A percentile compares a stretch with the other conserved stretches of the same genome.
phyloP scores from a whole-genome alignment of 2,113 vertebrate species.

The Glaucidium brasilianum region DNA sequence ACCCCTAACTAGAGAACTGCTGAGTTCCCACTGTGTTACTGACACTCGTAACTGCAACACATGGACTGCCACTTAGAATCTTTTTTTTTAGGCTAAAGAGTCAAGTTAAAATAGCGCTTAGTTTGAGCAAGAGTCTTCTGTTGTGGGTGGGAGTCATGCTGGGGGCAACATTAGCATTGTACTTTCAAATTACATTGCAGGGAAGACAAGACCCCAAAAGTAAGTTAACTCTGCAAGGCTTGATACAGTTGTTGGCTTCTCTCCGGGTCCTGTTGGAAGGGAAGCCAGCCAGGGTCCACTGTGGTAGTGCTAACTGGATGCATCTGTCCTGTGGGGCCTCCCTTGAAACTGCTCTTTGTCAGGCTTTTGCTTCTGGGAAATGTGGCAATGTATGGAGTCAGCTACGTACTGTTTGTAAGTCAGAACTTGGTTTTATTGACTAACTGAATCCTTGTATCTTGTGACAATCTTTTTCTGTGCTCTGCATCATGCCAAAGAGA shows the following conservation, averaged over 20 bases:
- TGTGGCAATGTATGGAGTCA: background rate
- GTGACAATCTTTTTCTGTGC: slow-evolving; percentile 43
- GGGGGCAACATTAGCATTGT: background rate
- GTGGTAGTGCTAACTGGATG: background rate
- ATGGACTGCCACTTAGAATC: background rate
- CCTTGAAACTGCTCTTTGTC: background rate
- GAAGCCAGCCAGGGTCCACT: background rate
- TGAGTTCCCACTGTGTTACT: background rate
- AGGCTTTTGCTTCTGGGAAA: background rate
- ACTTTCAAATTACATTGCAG: background rate
- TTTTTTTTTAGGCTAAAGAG: background rate
- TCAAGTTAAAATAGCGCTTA: slow-evolving; percentile 35
- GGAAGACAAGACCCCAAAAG: background rate
- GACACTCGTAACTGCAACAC: background rate
- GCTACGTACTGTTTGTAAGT: background rate
- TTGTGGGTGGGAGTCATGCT: slow-evolving; percentile 6
- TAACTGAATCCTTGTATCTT: slow-evolving; percentile 27
- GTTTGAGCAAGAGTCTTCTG: slow-evolving; percentile 24
- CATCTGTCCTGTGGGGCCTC: background rate
- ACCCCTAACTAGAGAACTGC: background rate
- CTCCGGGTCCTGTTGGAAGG: background rate
- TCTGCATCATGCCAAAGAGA: slow-evolving; percentile 48
- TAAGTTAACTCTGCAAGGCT: background rate
- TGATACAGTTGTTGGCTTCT: background rate
- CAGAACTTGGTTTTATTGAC: slow-evolving; percentile 31